These are phyloP conservation scores for Tipula vernalis DNA, from an alignment of 2,888 invertebrate species.

Conservation along the genomic window DNA sequence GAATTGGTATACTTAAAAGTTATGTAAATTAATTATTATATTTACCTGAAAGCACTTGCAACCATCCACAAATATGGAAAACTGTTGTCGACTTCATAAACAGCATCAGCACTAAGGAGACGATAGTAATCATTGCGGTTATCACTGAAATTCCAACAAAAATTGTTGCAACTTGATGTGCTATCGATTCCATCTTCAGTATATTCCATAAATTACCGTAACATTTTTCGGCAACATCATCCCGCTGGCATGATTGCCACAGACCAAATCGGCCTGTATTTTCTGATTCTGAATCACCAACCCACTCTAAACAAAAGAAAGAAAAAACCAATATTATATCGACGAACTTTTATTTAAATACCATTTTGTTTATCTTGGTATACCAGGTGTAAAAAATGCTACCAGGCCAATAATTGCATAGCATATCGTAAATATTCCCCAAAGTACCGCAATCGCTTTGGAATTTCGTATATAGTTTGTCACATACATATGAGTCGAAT, in stretches of 20 bases:
- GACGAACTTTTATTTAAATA: too few relatives aligned
- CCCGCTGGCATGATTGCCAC: constrained; percentile 76
- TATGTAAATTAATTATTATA: background rate
- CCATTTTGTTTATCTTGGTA: constrained; percentile 5
- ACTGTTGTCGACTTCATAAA: constrained; percentile 86
- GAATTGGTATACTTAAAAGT: background rate
- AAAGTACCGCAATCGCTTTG: constrained; percentile 90
- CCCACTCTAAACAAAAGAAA: constrained; percentile 48
- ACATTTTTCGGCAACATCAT: constrained; percentile 69
- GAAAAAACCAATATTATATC: background rate
- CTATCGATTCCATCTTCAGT: constrained; percentile 63
- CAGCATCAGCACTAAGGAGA: constrained; percentile 82
- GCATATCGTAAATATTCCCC: constrained; percentile 96
- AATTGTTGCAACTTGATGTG: constrained; percentile 75
- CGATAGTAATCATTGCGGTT: constrained; percentile 74
- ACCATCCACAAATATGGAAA: constrained; percentile 87
- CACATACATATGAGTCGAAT: constrained; percentile 80
- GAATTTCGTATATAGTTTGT: constrained; percentile 85
- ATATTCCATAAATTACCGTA: constrained; percentile 75
- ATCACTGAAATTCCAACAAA: constrained; percentile 77
- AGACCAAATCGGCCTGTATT: constrained; percentile 86
- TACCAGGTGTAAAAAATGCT: constrained; percentile 79
- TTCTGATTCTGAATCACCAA: constrained; percentile 71
- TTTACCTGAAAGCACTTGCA: constrained; percentile 90
- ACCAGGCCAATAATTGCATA: constrained; percentile 92